These are phyloP conservation scores for Poecilia picta DNA, from an alignment of 2,797 vertebrate species.

Conservation along the genomic window DNA sequence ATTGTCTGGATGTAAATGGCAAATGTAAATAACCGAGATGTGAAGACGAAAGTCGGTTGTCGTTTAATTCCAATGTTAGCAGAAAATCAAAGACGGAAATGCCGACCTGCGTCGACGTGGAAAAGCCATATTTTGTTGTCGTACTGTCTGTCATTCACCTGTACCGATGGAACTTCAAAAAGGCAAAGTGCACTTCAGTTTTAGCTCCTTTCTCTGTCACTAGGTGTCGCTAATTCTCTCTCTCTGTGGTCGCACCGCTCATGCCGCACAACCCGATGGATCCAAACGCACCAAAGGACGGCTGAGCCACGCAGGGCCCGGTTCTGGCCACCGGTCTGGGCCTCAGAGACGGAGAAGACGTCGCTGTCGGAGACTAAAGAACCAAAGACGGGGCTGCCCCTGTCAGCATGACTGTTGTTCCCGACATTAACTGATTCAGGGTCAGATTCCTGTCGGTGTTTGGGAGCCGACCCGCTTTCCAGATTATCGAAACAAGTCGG, in stretches of 20 bases:
- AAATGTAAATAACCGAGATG: slow-evolving; percentile 54
- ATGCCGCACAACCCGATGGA: slow-evolving; percentile 9
- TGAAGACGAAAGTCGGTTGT: slow-evolving; percentile 10
- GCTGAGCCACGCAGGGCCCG: slow-evolving; percentile 24
- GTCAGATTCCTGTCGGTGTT: neutral
- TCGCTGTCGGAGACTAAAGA: slow-evolving; percentile 28
- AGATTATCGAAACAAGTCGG: neutral
- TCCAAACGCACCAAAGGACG: slow-evolving; percentile 54
- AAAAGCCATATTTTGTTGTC: slow-evolving; percentile 73
- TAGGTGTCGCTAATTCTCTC: slow-evolving; percentile 23
- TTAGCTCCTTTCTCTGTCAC: slow-evolving; percentile 10
- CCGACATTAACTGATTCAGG: neutral
- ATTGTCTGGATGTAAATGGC: slow-evolving; percentile 46
- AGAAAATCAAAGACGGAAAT: slow-evolving; percentile 61
- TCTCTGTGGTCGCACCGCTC: slow-evolving; percentile 29
- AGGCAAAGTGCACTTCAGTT: slow-evolving; percentile 64
- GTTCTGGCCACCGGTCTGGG: slow-evolving; percentile 9
- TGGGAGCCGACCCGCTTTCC: neutral
- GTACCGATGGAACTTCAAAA: slow-evolving; percentile 35
- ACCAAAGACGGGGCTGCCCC: slow-evolving; percentile 20
- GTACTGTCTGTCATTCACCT: slow-evolving; percentile 37
- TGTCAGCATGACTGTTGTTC: slow-evolving; percentile 14
- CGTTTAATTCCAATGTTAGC: slow-evolving; percentile 24
- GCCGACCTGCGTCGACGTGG: slow-evolving; percentile 48
- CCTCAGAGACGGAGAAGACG: slow-evolving; percentile 8